Base-by-base conservation (phyloP, 2,797 vertebrate genomes). In the Phataginus tetradactyla region DNA sequence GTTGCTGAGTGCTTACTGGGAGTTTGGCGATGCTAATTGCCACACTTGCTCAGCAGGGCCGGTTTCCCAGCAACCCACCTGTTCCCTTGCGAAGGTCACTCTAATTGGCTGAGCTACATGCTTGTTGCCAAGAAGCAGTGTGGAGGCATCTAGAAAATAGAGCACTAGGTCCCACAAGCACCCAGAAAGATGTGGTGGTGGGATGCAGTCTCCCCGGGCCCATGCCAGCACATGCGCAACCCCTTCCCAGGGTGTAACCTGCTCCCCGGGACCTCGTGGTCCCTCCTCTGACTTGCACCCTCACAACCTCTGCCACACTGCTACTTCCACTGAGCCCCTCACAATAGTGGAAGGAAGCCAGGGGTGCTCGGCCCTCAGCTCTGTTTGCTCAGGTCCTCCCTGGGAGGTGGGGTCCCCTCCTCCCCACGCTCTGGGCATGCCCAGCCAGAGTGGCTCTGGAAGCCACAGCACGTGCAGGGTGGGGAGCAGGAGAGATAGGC, bases 61-160 rank as follows among this genome's bases (percentile, higher is more conserved):
- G 29, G 86, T 96, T 96, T 96, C 97, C 97, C 97, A 11, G 96
- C 79, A 96, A 97, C 96, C 96, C 78, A 0, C 92, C 80, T 42
- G 90, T 96, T 95, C 89, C 97, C 95, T 94, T 37, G 90, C 49
- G 66, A 64, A 96, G 96, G 97, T 95, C 96, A 63, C 96, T 12
- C 13, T 97, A 94, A 91, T 80, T 57, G 95, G 97, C 97, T 96
- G 87, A 90, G 84, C 85, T 97, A 74, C 0, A n/a, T 57, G 32
- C 72, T 95, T 90, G 98, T 97, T 98, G 97, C 97, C 98, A 92
- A 97, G 98, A 96, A 96, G 97, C 97, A 63, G 12, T 79, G 79
- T 92, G 81, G 94, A 98, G 96, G 97, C 97, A 98, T 97, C 97
- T 97, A 88, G 83, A 85, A 97, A 98, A 86, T 71, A 95, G 95